Conservation (phyloP, 2,797 vertebrate species). For the Sebastes nivosus region DNA sequence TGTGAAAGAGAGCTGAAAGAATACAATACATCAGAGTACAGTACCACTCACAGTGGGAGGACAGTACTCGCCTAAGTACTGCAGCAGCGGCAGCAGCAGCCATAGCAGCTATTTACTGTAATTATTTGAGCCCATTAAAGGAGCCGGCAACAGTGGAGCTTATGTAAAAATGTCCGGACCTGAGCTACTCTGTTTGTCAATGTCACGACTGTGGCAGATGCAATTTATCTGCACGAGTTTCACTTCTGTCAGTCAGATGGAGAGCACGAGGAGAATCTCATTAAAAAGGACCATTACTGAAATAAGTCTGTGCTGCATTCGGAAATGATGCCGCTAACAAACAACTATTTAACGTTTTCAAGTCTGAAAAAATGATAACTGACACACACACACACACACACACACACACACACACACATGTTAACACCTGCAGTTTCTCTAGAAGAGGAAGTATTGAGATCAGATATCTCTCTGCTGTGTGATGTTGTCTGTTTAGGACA, state of each 20-base stretch:
- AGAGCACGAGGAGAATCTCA: constrained; percentile 3
- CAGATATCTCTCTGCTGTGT: constrained; percentile 11
- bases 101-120: constrained; percentile 51
- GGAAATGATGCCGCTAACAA: background rate
- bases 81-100: constrained; percentile 46
- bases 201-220: constrained; percentile 28
- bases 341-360: background rate
- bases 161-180: constrained; percentile 14
- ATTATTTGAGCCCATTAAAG: constrained; percentile 60
- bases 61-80: constrained; percentile 41
- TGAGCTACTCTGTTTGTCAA: constrained; percentile 20
- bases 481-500: background rate
- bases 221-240: constrained; percentile 21
- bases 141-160: constrained; percentile 5
- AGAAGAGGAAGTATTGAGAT: constrained; percentile 2
- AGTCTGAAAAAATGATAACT: background rate
- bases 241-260: constrained; percentile 11
- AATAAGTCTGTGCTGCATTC: constrained; percentile 3
- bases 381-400: too few relatives aligned
- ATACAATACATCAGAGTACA: constrained; percentile 51
- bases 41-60: constrained; percentile 68
- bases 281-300: constrained; percentile 20
- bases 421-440: background rate
- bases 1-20: constrained; percentile 50
- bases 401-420: background rate